phyloP scores from a whole-genome alignment of 1,140 invertebrate species.

The Acyrthosiphon pisum region DNA sequence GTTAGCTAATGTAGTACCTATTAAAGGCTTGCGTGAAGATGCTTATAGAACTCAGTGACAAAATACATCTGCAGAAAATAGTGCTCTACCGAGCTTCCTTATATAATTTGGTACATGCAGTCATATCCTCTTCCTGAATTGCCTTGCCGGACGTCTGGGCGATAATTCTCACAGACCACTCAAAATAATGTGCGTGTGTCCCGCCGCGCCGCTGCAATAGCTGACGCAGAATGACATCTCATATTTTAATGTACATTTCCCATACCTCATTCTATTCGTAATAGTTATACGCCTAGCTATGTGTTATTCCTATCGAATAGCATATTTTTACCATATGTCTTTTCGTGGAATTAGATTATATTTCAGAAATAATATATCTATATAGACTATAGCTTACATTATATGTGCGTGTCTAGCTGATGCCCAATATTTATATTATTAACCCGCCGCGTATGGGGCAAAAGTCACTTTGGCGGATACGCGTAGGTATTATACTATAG shows the following conservation, averaged over 20 bases:
- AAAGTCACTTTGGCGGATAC: neutral
- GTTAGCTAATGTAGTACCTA: too few species aligned
- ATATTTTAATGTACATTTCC: neutral
- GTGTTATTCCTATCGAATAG: neutral
- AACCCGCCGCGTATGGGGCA: neutral
- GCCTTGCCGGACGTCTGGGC: too few species aligned
- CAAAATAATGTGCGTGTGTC: too few species aligned
- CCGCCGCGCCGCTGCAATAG: too few species aligned
- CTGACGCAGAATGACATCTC: neutral
- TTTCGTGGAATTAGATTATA: neutral
- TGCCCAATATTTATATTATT: neutral
- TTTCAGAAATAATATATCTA: neutral
- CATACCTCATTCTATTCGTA: neutral
- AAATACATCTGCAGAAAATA: neutral
- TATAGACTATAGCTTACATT: too few species aligned
- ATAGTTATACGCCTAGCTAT: too few species aligned
- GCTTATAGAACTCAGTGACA: neutral
- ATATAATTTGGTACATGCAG: too few species aligned
- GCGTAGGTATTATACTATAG: too few species aligned
- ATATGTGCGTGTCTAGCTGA: neutral
- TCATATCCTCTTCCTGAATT: neutral
- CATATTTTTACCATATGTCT: neutral
- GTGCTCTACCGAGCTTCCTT: too few species aligned
- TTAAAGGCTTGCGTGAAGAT: neutral
- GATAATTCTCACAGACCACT: too few species aligned